Evolutionary conservation across 2,888 invertebrate species (phyloP).

Genomic region (Oasisia sp.): DNA sequence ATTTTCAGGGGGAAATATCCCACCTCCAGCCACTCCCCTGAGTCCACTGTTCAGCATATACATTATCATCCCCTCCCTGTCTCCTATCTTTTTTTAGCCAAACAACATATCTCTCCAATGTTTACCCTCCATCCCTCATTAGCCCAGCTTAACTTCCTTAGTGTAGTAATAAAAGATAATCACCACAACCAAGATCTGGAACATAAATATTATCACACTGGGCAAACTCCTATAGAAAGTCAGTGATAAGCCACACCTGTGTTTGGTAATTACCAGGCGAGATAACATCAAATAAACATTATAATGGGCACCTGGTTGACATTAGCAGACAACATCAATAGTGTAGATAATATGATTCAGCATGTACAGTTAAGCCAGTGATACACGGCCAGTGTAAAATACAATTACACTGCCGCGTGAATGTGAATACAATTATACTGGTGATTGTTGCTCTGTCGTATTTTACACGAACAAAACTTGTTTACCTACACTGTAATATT

Average conservation of each 20-base stretch:
- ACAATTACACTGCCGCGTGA: conserved; percentile 25
- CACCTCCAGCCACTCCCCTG: too few relatives aligned
- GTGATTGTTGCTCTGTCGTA: background rate
- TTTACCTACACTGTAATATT: background rate
- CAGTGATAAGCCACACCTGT: too few relatives aligned
- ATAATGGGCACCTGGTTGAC: background rate
- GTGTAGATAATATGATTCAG: background rate
- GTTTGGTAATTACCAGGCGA: background rate
- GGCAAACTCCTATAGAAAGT: too few relatives aligned
- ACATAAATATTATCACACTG: background rate
- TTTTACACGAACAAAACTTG: background rate
- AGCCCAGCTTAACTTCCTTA: background rate
- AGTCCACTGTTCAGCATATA: too few relatives aligned
- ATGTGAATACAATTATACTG: background rate
- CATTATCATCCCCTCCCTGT: too few relatives aligned
- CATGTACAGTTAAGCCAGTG: background rate
- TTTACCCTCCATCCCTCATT: too few relatives aligned
- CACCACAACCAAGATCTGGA: background rate
- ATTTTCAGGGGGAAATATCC: too few relatives aligned
- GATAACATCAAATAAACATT: background rate
- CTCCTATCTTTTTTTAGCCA: too few relatives aligned
- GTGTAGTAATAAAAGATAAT: background rate
- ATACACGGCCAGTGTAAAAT: background rate
- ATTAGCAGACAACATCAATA: background rate
- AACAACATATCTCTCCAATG: too few relatives aligned